Conservation (phyloP, 2,888 invertebrate species). For the Drosophila nigricruria region DNA sequence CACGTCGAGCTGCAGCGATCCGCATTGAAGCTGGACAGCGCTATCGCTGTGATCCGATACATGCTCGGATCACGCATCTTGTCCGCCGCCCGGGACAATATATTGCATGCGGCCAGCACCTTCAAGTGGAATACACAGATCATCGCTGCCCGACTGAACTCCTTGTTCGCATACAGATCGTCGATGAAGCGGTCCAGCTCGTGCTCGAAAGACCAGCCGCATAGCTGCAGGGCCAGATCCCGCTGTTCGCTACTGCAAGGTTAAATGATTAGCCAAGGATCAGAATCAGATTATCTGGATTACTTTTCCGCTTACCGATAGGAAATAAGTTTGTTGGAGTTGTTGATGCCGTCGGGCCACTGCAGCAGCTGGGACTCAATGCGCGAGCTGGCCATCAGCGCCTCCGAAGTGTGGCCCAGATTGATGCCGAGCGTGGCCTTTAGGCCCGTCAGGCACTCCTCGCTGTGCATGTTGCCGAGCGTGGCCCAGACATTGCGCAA, state of each 20-base stretch:
- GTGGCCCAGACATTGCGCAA: conserved; percentile 92
- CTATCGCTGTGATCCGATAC: conserved; percentile 89
- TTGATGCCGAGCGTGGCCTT: conserved; percentile 84
- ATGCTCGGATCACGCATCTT: conserved; percentile 83
- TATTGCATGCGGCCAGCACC: conserved; percentile 93
- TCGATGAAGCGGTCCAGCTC: conserved; percentile 89
- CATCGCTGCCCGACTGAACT: conserved; percentile 94
- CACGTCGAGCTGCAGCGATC: conserved; percentile 91
- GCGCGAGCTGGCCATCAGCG: conserved; percentile 79
- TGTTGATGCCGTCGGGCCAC: conserved; percentile 85
- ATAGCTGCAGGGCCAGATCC: conserved; percentile 92
- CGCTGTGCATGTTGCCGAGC: conserved; percentile 85
- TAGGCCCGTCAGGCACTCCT: conserved; percentile 88
- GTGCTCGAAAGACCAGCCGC: conserved; percentile 95
- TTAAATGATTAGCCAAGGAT: conserved; percentile 5
- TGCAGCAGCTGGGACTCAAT: conserved; percentile 82
- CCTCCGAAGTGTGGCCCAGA: conserved; percentile 76
- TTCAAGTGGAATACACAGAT: conserved; percentile 96
- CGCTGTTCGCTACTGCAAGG: conserved; percentile 88
- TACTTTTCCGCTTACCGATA: conserved; percentile 70
- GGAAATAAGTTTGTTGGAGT: conserved; percentile 79
- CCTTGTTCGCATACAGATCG: conserved; percentile 89
- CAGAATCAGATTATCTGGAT: neutral
- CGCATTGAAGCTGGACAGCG: conserved; percentile 93
- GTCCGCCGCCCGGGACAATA: conserved; percentile 91